Percentiles rank a stretch among this genome's conserved stretches.
These are phyloP conservation scores for Arbacia lixula DNA, from an alignment of 53 echinoderm and acorn worm genomes.

Conservation along the genomic window DNA sequence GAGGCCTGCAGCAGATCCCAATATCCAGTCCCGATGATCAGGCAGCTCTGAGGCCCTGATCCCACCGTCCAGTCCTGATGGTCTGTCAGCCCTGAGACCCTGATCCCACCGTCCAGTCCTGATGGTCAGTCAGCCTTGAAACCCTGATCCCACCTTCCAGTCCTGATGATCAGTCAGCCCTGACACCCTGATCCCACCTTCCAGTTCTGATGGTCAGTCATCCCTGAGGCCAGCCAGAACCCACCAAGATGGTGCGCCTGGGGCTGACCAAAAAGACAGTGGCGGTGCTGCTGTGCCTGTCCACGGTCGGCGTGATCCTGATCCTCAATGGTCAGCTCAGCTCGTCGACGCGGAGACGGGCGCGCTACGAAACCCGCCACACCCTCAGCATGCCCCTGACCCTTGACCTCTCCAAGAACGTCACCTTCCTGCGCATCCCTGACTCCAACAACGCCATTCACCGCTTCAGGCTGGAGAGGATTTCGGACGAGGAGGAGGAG, in stretches of 20 bases:
- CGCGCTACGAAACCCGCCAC: constrained; percentile 36
- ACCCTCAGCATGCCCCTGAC: constrained; percentile 48
- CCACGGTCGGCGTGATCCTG: constrained; percentile 28
- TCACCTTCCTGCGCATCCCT: constrained; percentile 35
- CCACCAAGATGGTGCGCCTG: constrained; percentile 20
- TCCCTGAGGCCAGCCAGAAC: too few species aligned
- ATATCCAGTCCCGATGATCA: too few species aligned
- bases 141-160: too few species aligned
- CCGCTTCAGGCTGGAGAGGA: constrained; percentile 38
- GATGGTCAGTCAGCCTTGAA: too few species aligned
- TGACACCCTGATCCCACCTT: too few species aligned
- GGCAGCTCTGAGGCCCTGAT: too few species aligned
- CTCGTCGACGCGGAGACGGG: not conserved
- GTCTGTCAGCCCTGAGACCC: too few species aligned
- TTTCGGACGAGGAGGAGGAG: constrained; percentile 5
- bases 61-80: too few species aligned
- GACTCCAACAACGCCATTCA: constrained; percentile 20
- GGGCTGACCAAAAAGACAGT: constrained; percentile 47
- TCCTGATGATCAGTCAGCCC: too few species aligned
- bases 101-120: too few species aligned
- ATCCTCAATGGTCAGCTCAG: constrained; percentile 46
- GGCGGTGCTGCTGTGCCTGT: constrained; percentile 42
- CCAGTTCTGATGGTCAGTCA: too few species aligned
- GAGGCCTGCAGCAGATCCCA: too few species aligned
- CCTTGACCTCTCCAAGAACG: constrained; percentile 46